Base-by-base conservation (phyloP, 2,797 vertebrate genomes). In the Megalops cyprinoides region DNA sequence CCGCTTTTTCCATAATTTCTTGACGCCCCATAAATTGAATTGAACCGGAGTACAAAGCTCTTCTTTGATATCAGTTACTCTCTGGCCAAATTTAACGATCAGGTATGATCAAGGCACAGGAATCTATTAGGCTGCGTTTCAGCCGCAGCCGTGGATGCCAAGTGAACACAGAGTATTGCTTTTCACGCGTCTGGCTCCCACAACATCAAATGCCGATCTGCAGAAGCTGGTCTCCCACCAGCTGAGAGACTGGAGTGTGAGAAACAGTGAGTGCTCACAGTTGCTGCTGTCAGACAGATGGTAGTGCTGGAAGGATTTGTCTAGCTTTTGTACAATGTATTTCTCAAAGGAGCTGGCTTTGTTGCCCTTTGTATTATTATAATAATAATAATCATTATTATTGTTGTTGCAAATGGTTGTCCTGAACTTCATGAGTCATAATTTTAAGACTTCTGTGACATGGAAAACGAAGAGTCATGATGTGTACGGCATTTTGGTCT, bases 1-100 rank as follows among this genome's bases (percentile, higher is more conserved):
- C 51, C 79, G 69, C n/a, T 73, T 51, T 55, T 69, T 44, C 12
- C 23, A 44, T 75, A 1, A 53, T 75, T 75, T 51, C 15, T 69
- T 18, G 4, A 42, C 65, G 23, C 37, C 37, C 37, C 65, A 69
- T 42, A 39, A 69, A 42, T 69, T 20, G 65, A 42, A 23, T 42
- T 42, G 65, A 69, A n/a, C 65, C 46, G 1, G 7, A 46, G 37
- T 56, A 44, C 31, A 42, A 44, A 79, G 39, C n/a, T 14, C 39
- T 20, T 20, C 49, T 79, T 71, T 44, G 49, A 56, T 44, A 39
- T 79, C 46, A 34, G 42, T 53, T 39, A 37, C 67, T 53, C 65
- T 79, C 14, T 25, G 55, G 78, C 49, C 62, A 51, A n/a, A 67
- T n/a, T n/a, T 34, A 39, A 65, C 31, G 60, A 34, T 37, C 65